These are phyloP conservation scores for Watsonalla cultraria DNA, from an alignment of 2,888 invertebrate genomes.

Conservation along the genomic window DNA sequence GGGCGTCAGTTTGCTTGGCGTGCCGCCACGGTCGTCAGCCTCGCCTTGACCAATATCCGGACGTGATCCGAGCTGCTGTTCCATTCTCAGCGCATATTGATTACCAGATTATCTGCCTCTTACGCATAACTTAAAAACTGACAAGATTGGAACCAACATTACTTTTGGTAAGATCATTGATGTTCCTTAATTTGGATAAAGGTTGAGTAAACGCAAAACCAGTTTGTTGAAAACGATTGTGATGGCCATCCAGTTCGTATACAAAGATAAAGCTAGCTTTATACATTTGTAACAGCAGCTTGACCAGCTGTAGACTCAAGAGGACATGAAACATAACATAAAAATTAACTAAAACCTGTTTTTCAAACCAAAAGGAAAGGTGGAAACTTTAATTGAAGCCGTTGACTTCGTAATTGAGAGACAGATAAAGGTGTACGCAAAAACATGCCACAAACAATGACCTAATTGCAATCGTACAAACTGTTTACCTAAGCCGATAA, in stretches of 20 bases:
- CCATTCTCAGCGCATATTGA: constrained; percentile 49
- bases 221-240: not conserved
- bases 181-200: no score
- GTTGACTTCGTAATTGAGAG: not conserved
- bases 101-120: constrained; percentile 41
- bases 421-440: not conserved
- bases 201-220: no score
- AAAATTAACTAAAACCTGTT: no score
- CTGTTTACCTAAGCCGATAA: constrained; percentile 28
- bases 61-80: constrained; percentile 44
- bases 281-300: no score
- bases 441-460: constrained; percentile 29
- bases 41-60: constrained; percentile 73
- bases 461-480: constrained; percentile 41
- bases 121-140: constrained; percentile 31
- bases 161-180: not conserved
- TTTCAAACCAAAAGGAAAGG: not conserved
- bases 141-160: constrained; percentile 4
- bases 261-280: no score
- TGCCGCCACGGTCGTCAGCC: constrained; percentile 66
- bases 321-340: no score
- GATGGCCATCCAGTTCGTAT: not conserved
- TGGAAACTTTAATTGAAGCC: no score
- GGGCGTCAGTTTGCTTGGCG: constrained; percentile 48
- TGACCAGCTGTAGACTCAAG: no score